Conservation (phyloP, 2,888 invertebrate genomes). For the Chymomyza caudatula region DNA sequence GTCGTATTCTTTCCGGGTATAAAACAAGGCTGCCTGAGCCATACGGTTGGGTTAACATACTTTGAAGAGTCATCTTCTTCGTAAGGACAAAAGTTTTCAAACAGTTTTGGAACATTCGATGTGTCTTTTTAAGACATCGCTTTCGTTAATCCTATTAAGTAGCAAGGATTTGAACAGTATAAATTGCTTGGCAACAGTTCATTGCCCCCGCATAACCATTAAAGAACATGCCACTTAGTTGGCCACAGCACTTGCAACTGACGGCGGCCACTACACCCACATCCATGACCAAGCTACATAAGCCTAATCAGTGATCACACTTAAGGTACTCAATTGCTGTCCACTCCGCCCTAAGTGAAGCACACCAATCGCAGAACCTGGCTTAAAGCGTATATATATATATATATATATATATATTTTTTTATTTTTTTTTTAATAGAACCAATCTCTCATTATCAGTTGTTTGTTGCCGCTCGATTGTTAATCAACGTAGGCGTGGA, state of each 20-base stretch:
- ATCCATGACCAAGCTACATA: constrained; percentile 24
- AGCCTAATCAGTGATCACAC: constrained; percentile 65
- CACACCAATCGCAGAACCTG: constrained; percentile 15
- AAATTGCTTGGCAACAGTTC: neutral
- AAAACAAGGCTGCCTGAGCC: too few species aligned
- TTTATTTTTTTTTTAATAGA: constrained; percentile 25
- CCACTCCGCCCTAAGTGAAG: constrained; percentile 60
- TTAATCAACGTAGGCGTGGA: constrained; percentile 69
- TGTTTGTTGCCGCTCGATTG: constrained; percentile 69
- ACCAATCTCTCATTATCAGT: constrained; percentile 70
- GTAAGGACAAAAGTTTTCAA: too few species aligned
- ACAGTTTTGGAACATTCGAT: too few species aligned
- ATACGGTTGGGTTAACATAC: too few species aligned
- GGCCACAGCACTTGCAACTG: neutral
- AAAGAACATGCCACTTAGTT: neutral
- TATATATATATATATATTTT: too few species aligned
- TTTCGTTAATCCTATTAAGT: neutral
- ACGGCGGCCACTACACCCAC: neutral
- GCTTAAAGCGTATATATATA: constrained; percentile 34
- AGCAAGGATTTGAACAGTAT: neutral
- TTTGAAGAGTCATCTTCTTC: too few species aligned
- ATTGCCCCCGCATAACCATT: neutral
- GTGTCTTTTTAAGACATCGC: too few species aligned
- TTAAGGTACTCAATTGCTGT: constrained; percentile 29
- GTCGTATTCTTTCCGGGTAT: too few species aligned